Percentiles rank a stretch among this genome's conserved stretches.
phyloP scores from a whole-genome alignment of 2,113 vertebrate genomes.

The Engraulis encrasicolus region DNA sequence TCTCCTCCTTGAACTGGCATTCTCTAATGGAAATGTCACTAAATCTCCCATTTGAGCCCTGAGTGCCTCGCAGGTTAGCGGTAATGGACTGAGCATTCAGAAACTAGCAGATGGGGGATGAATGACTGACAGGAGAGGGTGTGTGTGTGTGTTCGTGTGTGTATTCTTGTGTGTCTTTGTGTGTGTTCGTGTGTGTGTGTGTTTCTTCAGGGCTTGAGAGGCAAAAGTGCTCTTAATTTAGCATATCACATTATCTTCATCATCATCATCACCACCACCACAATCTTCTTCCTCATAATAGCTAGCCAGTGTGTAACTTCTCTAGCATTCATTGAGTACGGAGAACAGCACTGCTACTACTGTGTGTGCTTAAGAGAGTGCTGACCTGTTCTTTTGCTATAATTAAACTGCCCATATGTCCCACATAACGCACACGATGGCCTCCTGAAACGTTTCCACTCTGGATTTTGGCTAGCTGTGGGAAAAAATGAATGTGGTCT shows the following conservation, averaged over 20 bases:
- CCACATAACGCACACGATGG: not conserved
- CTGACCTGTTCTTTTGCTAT: not conserved
- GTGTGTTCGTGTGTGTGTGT: not conserved
- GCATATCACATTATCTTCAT: not conserved
- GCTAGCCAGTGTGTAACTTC: not conserved
- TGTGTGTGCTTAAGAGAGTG: not conserved
- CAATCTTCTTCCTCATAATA: not conserved
- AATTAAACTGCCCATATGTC: not conserved
- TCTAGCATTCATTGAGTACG: not conserved
- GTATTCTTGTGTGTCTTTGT: too few species aligned
- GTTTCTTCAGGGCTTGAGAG: not conserved
- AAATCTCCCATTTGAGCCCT: not conserved
- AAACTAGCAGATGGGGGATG: not conserved
- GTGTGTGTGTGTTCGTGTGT: too few species aligned
- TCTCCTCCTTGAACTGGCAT: not conserved
- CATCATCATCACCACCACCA: not conserved
- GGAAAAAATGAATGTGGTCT: not conserved
- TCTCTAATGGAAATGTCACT: not conserved
- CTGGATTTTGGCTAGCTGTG: not conserved
- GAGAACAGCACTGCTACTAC: not conserved
- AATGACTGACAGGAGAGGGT: not conserved
- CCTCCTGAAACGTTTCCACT: not conserved
- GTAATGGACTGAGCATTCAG: not conserved
- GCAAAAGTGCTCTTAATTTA: not conserved
- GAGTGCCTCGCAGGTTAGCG: not conserved